Percentiles rank a stretch among this genome's conserved stretches.
Conservation (phyloP, 2,113 vertebrate genomes). For the Pluvianellus socialis region DNA sequence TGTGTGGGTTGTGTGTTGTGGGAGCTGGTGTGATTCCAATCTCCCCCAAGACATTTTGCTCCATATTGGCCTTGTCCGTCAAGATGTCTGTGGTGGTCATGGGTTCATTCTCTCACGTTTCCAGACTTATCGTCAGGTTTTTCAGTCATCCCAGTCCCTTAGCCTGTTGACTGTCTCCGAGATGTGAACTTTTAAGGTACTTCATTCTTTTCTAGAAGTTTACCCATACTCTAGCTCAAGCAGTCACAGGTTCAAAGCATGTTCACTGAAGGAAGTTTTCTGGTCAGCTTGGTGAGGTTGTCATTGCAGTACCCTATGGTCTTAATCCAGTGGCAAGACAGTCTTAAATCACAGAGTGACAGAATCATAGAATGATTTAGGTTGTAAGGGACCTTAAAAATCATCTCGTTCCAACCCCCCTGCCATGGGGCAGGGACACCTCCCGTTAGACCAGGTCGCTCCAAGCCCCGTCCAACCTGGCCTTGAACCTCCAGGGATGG, state of each 20-base stretch:
- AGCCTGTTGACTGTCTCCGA: neutral
- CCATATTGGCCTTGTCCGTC: neutral
- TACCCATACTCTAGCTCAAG: neutral
- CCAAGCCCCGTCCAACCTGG: no score
- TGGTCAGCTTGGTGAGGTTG: neutral
- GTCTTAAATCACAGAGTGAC: neutral
- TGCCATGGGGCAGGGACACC: no score
- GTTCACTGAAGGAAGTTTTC: neutral
- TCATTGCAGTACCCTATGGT: neutral
- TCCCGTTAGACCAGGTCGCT: no score
- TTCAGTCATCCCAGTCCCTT: neutral
- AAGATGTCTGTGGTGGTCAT: fast-evolving
- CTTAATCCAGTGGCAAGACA: neutral
- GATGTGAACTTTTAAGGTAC: neutral
- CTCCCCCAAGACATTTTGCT: neutral
- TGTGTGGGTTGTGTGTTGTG: neutral
- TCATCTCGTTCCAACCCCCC: no score
- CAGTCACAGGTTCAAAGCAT: neutral
- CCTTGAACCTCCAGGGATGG: no score
- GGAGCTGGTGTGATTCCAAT: neutral
- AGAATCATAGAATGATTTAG: no score
- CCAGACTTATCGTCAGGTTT: neutral
- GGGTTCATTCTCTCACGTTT: neutral
- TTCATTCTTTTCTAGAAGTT: neutral
- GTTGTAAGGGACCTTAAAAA: no score